Evolutionary conservation across 2,113 vertebrate species (phyloP).

Genomic region (Vireo altiloquus): DNA sequence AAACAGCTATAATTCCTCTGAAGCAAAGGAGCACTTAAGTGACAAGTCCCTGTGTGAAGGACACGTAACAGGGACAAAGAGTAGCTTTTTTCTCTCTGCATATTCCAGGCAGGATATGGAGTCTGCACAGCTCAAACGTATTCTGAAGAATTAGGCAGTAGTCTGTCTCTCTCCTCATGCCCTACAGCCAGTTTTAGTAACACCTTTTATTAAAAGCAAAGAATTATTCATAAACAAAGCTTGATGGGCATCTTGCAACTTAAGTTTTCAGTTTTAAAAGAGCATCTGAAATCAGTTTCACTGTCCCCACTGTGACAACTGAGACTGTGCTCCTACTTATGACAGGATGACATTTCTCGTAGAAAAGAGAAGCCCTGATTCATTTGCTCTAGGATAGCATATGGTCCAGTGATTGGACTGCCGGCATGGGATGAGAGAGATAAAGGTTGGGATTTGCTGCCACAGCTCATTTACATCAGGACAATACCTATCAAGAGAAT

Average conservation of each 20-base stretch:
- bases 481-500: background rate
- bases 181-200: background rate
- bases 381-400: background rate
- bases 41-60: background rate
- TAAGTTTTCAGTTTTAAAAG: background rate
- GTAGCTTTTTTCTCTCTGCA: background rate
- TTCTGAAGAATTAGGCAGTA: background rate
- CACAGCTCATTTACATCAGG: background rate
- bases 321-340: background rate
- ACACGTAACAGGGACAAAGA: background rate
- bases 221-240: background rate
- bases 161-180: background rate
- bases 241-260: background rate
- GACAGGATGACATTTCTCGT: background rate
- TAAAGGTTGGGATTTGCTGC: background rate
- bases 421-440: background rate
- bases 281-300: background rate
- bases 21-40: background rate
- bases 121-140: background rate
- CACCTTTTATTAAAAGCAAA: background rate
- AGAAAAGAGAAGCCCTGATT: background rate
- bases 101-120: background rate
- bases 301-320: background rate
- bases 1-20: background rate
- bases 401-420: background rate